Base-by-base conservation (phyloP, 1,140 invertebrate genomes). In the Drosophila nigrodunni region DNA sequence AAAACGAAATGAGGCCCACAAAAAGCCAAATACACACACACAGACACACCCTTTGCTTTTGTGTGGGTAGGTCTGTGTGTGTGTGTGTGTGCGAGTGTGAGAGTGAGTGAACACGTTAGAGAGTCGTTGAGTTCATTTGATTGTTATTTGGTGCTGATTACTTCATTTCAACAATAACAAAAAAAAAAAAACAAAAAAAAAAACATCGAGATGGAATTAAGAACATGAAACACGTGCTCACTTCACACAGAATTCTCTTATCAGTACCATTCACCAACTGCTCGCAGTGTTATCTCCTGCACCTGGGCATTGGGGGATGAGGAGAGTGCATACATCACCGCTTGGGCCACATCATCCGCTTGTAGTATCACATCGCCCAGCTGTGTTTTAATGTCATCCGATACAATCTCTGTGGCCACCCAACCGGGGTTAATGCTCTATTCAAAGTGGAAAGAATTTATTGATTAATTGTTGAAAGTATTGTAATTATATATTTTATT, bases 221-320 rank as follows among this genome's bases (percentile, higher is more conserved):
- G 0, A 47, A 15, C 11, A 34, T 37, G 11, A 37, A 9, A 55
- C 57, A 59, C 41, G 57, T 59, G 41, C 15, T 57, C 9, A n/a
- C 13, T 57, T 57, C 54, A 41, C 54, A 57, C 37, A 21, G 37
- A 0, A 3, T 18, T 18, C 30, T 15, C 8, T 65, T 80, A 86
- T 86, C 76, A 88, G 58, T 67, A 88, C 71, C 77, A 88, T 68
- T 93, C 93, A n/a, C 92, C 92, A 41, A 93, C 80, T 0, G 80
- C 81, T 62, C 85, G 78, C 21, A 93, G 68, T 11, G 83, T 91
- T 68, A 93, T 75, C 85, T 93, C 92, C 47, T 91, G 90, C 39
- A 96, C 95, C 91, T 96, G 95, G 4, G 95, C 94, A 66, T 94
- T 91, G 1, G 93, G 90, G 1, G 95, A 95, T 0, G 94, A 94